These are phyloP conservation scores for Drosophila longiperda DNA, from an alignment of 2,888 invertebrate species.

Conservation along the genomic window DNA sequence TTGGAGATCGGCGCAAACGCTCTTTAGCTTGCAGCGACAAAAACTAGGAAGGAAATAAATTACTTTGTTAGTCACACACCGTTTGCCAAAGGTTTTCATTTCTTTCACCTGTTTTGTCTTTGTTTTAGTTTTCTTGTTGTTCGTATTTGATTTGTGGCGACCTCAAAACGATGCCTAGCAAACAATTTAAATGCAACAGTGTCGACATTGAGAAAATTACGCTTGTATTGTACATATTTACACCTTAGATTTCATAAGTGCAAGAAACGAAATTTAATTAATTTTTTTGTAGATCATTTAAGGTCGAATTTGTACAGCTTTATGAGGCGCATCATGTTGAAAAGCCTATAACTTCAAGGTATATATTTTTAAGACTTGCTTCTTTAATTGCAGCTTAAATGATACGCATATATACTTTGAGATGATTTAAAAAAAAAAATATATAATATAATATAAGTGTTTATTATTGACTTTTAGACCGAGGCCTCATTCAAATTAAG, in stretches of 20 bases:
- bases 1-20: constrained; percentile 59
- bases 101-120: constrained; percentile 26
- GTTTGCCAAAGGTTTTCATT: constrained; percentile 47
- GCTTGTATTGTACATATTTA: constrained; percentile 42
- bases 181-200: constrained; percentile 44
- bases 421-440: constrained; percentile 10
- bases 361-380: constrained; percentile 20
- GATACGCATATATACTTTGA: constrained; percentile 19
- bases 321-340: constrained; percentile 51
- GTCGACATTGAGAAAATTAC: constrained; percentile 66
- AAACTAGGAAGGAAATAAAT: constrained; percentile 79
- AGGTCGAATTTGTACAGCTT: constrained; percentile 65
- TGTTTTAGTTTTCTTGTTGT: constrained; percentile 25
- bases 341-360: constrained; percentile 28
- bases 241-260: constrained; percentile 50
- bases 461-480: constrained; percentile 48
- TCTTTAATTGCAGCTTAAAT: constrained; percentile 28
- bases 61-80: constrained; percentile 56
- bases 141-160: constrained; percentile 60
- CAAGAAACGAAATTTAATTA: constrained; percentile 40
- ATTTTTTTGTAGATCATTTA: constrained; percentile 25
- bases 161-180: constrained; percentile 48
- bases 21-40: constrained; percentile 70
- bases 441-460: constrained; percentile 8
- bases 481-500: constrained; percentile 61